Conservation (phyloP, 2,888 invertebrate genomes). For the Danaus chrysippus region DNA sequence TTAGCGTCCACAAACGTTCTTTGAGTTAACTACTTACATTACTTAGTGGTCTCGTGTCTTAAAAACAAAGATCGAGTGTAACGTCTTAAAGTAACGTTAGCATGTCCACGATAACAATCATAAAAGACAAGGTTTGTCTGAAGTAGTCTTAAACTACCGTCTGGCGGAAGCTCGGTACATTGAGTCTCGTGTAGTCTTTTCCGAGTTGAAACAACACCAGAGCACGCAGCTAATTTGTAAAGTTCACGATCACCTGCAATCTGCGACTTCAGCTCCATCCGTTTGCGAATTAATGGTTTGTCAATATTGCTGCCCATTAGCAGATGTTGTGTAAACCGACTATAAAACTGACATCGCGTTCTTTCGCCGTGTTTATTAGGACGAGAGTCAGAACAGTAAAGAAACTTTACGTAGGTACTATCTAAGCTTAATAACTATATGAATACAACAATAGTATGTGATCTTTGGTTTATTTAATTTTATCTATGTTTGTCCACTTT, state of each 20-base stretch:
- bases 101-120: background rate
- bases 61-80: background rate
- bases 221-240: slow-evolving; percentile 76
- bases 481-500: no score
- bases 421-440: no score
- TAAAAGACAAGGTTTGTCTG: slow-evolving; percentile 3
- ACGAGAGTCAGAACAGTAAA: slow-evolving; percentile 37
- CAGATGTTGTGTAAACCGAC: slow-evolving; percentile 69
- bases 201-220: slow-evolving; percentile 63
- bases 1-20: slow-evolving; percentile 14
- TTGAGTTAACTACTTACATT: background rate
- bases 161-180: slow-evolving; percentile 42
- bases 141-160: slow-evolving; percentile 20
- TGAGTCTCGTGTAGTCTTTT: slow-evolving; percentile 43
- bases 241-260: slow-evolving; percentile 76
- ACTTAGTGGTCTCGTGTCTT: background rate
- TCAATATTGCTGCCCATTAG: slow-evolving; percentile 76
- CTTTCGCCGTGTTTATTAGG: slow-evolving; percentile 62
- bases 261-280: slow-evolving; percentile 74
- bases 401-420: no score
- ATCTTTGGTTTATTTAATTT: no score
- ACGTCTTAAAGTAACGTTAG: background rate
- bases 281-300: slow-evolving; percentile 77
- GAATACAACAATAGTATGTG: no score
- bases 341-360: slow-evolving; percentile 69